A percentile compares a stretch with the other conserved stretches of the same genome.
Evolutionary conservation across 2,797 vertebrate species (phyloP).

Genomic region (Phoeniculus purpureus): DNA sequence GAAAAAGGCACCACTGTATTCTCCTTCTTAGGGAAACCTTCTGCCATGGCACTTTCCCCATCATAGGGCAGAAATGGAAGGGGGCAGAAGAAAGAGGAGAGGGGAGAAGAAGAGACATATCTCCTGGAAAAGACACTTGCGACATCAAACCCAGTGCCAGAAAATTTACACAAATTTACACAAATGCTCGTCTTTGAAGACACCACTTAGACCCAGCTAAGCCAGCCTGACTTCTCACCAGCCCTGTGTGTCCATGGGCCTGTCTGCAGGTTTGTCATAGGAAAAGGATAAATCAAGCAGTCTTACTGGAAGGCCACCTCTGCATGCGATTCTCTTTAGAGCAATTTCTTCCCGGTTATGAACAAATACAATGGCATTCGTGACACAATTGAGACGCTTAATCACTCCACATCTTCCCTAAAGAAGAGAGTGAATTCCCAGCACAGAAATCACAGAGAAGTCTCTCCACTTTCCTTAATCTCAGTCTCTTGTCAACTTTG

Average conservation of each 20-base stretch:
- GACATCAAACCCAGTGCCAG: not conserved
- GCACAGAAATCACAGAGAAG: not conserved
- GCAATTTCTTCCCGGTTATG: not conserved
- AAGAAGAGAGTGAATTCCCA: not conserved
- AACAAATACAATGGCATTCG: not conserved
- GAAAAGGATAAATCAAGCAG: not conserved
- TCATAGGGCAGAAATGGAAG: not conserved
- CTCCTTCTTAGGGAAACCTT: not conserved
- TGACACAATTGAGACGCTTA: not conserved
- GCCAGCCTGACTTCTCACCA: not conserved
- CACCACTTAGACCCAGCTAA: not conserved
- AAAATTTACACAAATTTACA: not conserved
- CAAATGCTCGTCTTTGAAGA: not conserved
- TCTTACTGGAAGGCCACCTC: not conserved
- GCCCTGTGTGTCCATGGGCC: not conserved
- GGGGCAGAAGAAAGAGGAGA: not conserved
- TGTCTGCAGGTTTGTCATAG: not conserved
- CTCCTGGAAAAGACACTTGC: fast-evolving
- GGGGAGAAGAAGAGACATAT: fast-evolving
- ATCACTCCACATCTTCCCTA: not conserved
- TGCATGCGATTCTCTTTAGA: fast-evolving
- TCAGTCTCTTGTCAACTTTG: not conserved
- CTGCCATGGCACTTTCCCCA: fast-evolving
- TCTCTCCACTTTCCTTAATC: not conserved
- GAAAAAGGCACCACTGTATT: not conserved